Percentiles rank a stretch among this genome's conserved stretches.
Conservation (phyloP, 2,888 invertebrate species). For the Scrobipalpa costella region DNA sequence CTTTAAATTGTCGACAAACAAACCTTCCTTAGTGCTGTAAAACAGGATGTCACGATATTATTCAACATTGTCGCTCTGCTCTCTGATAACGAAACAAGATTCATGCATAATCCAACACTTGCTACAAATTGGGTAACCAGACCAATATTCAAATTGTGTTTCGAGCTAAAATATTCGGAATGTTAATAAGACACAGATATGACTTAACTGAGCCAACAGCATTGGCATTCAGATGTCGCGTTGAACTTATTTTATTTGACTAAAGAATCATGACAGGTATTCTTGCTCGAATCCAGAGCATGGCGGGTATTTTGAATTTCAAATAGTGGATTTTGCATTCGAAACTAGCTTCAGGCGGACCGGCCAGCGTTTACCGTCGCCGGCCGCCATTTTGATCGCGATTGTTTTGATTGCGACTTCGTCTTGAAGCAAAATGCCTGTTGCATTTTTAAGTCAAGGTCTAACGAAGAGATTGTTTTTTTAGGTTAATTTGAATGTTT, state of each 20-base stretch:
- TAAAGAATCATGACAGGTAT: slow-evolving; percentile 65
- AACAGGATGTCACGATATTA: not conserved
- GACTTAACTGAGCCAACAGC: slow-evolving; percentile 50
- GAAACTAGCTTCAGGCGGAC: slow-evolving; percentile 63
- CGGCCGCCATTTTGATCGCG: slow-evolving; percentile 45
- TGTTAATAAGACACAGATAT: slow-evolving; percentile 32
- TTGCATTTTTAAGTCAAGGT: slow-evolving; percentile 13
- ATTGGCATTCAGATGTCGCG: slow-evolving; percentile 65
- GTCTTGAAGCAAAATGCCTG: slow-evolving; percentile 27
- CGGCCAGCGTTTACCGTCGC: slow-evolving; percentile 39
- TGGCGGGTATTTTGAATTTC: slow-evolving; percentile 74
- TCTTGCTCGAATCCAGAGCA: slow-evolving; percentile 52
- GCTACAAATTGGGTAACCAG: slow-evolving; percentile 17
- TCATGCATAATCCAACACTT: slow-evolving; percentile 15
- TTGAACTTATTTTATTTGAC: slow-evolving; percentile 67
- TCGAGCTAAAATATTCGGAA: slow-evolving; percentile 35
- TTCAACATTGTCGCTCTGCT: not conserved
- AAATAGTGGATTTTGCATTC: slow-evolving; percentile 77
- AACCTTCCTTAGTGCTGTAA: not conserved
- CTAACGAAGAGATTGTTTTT: not conserved
- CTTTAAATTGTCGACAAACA: not conserved
- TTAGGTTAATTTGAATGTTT: too few species aligned
- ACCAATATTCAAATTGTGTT: slow-evolving; percentile 19
- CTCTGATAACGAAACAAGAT: not conserved
- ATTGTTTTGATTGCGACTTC: slow-evolving; percentile 30